Evolutionary conservation across 2,113 vertebrate species (phyloP).

Genomic region (Typhlomys cinereus): DNA sequence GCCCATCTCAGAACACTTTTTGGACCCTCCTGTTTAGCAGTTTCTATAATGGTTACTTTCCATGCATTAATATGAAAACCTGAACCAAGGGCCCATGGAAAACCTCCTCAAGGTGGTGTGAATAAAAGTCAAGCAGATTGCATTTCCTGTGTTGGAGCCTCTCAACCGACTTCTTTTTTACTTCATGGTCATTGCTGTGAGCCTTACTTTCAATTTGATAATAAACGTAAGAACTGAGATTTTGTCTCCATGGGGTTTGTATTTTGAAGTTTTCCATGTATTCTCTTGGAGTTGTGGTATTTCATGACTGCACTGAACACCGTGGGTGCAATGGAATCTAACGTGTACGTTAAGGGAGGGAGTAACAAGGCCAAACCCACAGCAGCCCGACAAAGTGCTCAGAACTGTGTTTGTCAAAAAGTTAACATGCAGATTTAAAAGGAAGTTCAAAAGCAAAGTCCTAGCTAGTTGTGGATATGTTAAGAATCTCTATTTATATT

Average conservation of each 20-base stretch:
- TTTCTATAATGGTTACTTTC: slow-evolving; percentile 18
- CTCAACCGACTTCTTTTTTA: slow-evolving; percentile 19
- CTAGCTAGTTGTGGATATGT: background rate
- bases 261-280: slow-evolving; percentile 56
- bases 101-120: background rate
- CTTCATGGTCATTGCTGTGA: slow-evolving; percentile 26
- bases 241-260: slow-evolving; percentile 60
- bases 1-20: background rate
- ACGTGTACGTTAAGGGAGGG: slow-evolving; percentile 45
- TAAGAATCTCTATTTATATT: slow-evolving; percentile 54
- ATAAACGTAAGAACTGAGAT: slow-evolving; percentile 45
- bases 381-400: slow-evolving; percentile 17
- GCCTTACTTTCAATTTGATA: slow-evolving; percentile 47
- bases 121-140: background rate
- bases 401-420: slow-evolving; percentile 51
- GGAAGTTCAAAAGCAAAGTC: background rate
- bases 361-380: slow-evolving; percentile 35
- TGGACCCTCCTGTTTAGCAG: background rate
- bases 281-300: slow-evolving; percentile 73
- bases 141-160: background rate
- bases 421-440: slow-evolving; percentile 39
- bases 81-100: background rate
- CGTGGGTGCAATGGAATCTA: slow-evolving; percentile 22
- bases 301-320: slow-evolving; percentile 75
- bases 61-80: slow-evolving; percentile 11